phyloP scores from a whole-genome alignment of 2,797 vertebrate genomes.

The Pangasius djambal region DNA sequence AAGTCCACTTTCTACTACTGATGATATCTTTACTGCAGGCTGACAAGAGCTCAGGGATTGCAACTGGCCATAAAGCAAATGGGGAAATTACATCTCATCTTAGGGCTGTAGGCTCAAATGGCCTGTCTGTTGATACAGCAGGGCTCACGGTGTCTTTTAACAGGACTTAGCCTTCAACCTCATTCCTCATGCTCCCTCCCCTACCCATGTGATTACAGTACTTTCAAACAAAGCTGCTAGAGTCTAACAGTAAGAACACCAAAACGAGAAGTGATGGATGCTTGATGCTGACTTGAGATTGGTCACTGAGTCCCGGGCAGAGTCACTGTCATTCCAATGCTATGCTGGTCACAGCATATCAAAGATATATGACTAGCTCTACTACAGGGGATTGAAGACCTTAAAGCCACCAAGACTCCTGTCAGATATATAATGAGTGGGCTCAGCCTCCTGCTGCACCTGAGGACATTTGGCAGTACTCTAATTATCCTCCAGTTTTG shows the following conservation, averaged over 20 bases:
- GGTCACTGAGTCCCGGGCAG: constrained; percentile 19
- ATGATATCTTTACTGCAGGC: constrained; percentile 79
- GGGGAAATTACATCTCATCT: constrained; percentile 81
- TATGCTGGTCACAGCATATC: constrained; percentile 26
- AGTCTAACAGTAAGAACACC: constrained; percentile 71
- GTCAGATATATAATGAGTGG: constrained; percentile 23
- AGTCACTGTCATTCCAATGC: constrained; percentile 18
- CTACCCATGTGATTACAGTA: constrained; percentile 53
- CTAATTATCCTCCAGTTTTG: constrained; percentile 26
- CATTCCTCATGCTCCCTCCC: constrained; percentile 1
- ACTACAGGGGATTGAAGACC: constrained; percentile 39
- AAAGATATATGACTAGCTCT: constrained; percentile 28
- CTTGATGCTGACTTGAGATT: constrained; percentile 41
- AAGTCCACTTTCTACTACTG: constrained; percentile 81
- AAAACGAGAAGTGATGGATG: constrained; percentile 58
- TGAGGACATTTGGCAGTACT: constrained; percentile 19
- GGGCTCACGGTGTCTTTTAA: constrained; percentile 78
- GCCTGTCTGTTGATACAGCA: constrained; percentile 80
- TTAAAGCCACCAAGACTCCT: constrained; percentile 11
- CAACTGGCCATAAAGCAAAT: constrained; percentile 82
- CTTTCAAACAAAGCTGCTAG: constrained; percentile 69
- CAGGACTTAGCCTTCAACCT: constrained; percentile 79
- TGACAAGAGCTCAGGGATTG: constrained; percentile 81
- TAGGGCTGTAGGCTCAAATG: constrained; percentile 72
- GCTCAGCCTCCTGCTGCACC: constrained; percentile 19